These are phyloP conservation scores for Muricea muricata DNA, from an alignment of 92 coral and sea anemone species.

Conservation along the genomic window DNA sequence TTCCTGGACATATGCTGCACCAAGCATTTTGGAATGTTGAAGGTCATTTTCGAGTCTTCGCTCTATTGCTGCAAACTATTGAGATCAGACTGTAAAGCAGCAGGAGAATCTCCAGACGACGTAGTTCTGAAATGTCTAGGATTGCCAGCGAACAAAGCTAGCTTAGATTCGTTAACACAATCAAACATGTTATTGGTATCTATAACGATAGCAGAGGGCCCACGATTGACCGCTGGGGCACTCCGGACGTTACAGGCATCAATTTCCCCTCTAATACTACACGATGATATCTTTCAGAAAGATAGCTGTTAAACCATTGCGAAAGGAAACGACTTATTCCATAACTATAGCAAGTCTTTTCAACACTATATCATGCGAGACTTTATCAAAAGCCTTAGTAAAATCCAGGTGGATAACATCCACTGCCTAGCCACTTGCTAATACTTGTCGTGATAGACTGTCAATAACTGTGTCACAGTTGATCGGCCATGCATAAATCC, in stretches of 20 bases:
- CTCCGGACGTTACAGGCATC: not conserved
- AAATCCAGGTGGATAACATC: conserved; percentile 60
- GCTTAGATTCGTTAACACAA: conserved; percentile 12
- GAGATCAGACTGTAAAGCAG: conserved; percentile 17
- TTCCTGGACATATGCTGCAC: not conserved
- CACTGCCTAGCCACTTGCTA: conserved; percentile 55
- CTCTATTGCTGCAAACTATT: conserved; percentile 29
- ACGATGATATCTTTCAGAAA: not conserved
- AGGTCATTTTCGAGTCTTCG: conserved; percentile 13
- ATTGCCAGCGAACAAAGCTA: conserved; percentile 59
- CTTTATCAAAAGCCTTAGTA: conserved; percentile 22
- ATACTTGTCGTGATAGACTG: conserved; percentile 5
- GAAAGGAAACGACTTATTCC: not conserved
- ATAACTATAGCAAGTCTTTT: not conserved
- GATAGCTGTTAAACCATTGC: conserved; percentile 10
- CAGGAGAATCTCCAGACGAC: not conserved
- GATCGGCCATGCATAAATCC: conserved; percentile 6
- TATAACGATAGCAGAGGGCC: not conserved
- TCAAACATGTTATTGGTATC: conserved; percentile 38
- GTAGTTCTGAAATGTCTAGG: conserved; percentile 22
- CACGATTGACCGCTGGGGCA: not conserved
- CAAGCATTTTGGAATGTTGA: conserved; percentile 27
- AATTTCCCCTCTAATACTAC: conserved; percentile 13
- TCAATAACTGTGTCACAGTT: not conserved
- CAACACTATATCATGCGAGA: not conserved